Evolutionary conservation across 2,888 invertebrate genomes (phyloP).

Genomic region (Andrena dorsata): DNA sequence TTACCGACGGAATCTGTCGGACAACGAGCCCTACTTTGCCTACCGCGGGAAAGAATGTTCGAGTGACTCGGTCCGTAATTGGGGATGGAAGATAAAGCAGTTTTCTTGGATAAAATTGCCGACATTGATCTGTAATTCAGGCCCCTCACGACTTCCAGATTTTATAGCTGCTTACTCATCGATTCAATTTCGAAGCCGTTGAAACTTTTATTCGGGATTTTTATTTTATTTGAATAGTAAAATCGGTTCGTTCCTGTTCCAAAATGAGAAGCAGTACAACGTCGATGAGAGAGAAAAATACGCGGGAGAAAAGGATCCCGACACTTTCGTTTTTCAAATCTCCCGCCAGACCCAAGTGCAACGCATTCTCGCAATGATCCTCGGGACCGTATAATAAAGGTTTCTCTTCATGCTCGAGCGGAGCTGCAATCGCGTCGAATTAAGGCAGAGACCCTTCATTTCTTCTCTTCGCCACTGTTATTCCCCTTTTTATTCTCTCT

Average conservation of each 20-base stretch:
- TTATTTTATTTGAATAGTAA: too few relatives aligned
- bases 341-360: neutral
- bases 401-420: conserved; percentile 2
- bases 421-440: conserved; percentile 22
- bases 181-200: too few relatives aligned
- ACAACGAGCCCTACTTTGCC: neutral
- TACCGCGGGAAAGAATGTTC: neutral
- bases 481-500: conserved; percentile 37
- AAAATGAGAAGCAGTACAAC: too few relatives aligned
- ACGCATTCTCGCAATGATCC: neutral
- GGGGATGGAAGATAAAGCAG: neutral
- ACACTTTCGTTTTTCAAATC: neutral
- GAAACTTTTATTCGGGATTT: too few relatives aligned
- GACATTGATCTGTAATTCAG: too few relatives aligned
- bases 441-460: conserved; percentile 33
- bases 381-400: neutral
- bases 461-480: conserved; percentile 26
- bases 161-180: too few relatives aligned
- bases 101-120: neutral
- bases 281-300: too few relatives aligned
- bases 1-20: neutral
- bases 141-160: too few relatives aligned
- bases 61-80: neutral
- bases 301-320: neutral
- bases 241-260: too few relatives aligned